Base-by-base conservation (phyloP, 2,797 vertebrate genomes). In the Melanotaenia trifasciata region DNA sequence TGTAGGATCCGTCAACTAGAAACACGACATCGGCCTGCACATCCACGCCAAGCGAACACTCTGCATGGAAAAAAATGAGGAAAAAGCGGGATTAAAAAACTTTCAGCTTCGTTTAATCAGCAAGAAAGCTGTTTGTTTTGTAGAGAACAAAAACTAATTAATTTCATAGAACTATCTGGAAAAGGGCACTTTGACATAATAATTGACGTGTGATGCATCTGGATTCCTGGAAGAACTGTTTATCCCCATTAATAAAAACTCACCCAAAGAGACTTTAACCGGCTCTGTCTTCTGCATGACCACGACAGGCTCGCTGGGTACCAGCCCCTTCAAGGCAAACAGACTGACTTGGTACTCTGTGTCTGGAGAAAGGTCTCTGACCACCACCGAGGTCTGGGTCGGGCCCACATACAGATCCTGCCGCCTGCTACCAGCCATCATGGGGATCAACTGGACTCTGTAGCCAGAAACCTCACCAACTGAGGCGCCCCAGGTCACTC, bases 1-100 rank as follows among this genome's bases (percentile, higher is more conserved):
- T 99, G 85, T 99, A 99, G 64, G 98, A 99, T n/a, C 98, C 98
- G 58, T 99, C 98, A 5, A 99, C 97, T 91, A 99, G 93, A 80
- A 99, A 95, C 61, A 99, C 97, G 24, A 99, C 96, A 38, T 99
- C 98, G 0, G 98, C 98, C 86, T 98, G 96, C 67, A 98, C 96
- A 69, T 99, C 97, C 92, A 96, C 93, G 30, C 96, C 96, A 54
- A 97, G 96, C 32, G 97, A 97, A 79, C 98, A 99, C 80, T 99
- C 98, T 99, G 73, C 53, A 86, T 16, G 4, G 26, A 10, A 54
- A 40, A 57, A 38, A 28, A 8, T 33, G 14, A 67, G n/a, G 6
- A 66, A 53, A 1, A 40, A n/a, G 3, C 35, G 35, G 7, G 8
- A 32, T 7, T 32, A 32, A 36, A 36, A 36, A 12, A 13, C 11